Conservation (phyloP, 1,140 invertebrate species). For the Cotesia glomerata region DNA sequence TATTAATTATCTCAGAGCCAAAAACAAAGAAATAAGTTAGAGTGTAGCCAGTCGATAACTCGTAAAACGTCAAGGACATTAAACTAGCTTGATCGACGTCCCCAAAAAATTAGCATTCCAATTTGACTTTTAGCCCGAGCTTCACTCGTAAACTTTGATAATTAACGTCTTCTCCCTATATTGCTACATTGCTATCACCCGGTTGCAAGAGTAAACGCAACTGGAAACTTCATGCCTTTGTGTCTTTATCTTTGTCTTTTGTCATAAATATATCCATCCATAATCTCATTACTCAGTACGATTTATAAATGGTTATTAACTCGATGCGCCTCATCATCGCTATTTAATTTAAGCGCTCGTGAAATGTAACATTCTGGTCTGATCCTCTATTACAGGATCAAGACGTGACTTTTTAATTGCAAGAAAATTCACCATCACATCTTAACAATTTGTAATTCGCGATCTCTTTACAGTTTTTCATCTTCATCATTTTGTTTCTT, state of each 20-base stretch:
- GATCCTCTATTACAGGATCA: neutral
- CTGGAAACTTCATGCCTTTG: neutral
- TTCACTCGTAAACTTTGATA: conserved; percentile 52
- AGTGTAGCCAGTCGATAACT: conserved; percentile 10
- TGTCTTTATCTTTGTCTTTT: conserved; percentile 4
- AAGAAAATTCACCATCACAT: neutral
- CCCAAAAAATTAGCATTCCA: conserved; percentile 55
- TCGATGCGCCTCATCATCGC: neutral
- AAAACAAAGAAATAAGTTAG: too few species aligned
- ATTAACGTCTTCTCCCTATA: conserved; percentile 43
- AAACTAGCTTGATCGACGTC: conserved; percentile 30
- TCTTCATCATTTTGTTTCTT: neutral
- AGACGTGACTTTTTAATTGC: neutral
- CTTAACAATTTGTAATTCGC: too few species aligned
- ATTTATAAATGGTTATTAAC: conserved; percentile 6
- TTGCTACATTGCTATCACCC: neutral
- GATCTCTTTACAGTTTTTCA: neutral
- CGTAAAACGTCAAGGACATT: conserved; percentile 37
- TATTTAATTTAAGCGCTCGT: conserved; percentile 1
- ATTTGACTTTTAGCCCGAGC: conserved; percentile 39
- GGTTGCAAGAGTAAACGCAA: conserved; percentile 14
- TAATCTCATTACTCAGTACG: conserved; percentile 1
- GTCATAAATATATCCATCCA: neutral
- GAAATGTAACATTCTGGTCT: neutral
- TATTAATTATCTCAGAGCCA: too few species aligned